Percentiles rank a stretch among this genome's conserved stretches.
Evolutionary conservation across 2,888 invertebrate species (phyloP).

Genomic region (Plusia festucae): DNA sequence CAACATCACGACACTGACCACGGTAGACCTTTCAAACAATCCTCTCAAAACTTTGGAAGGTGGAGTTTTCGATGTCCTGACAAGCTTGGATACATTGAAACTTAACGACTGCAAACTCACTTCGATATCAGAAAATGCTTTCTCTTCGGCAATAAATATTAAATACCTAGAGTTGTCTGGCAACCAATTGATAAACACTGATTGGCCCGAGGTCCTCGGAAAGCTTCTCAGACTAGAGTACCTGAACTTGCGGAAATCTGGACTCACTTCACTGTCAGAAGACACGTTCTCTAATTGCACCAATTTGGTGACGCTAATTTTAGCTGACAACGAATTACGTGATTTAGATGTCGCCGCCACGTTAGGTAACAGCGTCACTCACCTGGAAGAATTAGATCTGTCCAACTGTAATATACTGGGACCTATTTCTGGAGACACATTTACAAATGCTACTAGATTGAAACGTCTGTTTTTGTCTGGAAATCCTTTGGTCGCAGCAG

Average conservation of each 20-base stretch:
- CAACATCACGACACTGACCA: conserved; percentile 91
- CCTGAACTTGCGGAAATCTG: conserved; percentile 90
- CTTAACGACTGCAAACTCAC: conserved; percentile 91
- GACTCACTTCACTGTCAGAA: conserved; percentile 90
- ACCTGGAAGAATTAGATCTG: conserved; percentile 91
- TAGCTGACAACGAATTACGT: conserved; percentile 91
- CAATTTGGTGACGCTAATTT: conserved; percentile 90
- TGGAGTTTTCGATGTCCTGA: conserved; percentile 90
- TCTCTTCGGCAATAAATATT: conserved; percentile 89
- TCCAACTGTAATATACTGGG: conserved; percentile 92
- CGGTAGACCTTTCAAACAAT: conserved; percentile 92
- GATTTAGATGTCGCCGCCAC: conserved; percentile 91
- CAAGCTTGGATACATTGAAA: conserved; percentile 91
- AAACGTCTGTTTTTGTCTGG: conserved; percentile 91
- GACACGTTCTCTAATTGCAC: conserved; percentile 91
- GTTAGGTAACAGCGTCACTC: conserved; percentile 90
- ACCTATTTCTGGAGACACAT: conserved; percentile 91
- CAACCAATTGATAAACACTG: conserved; percentile 88
- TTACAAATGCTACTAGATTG: conserved; percentile 91
- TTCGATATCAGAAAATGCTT: conserved; percentile 88
- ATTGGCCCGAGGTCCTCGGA: conserved; percentile 91
- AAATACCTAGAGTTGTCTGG: conserved; percentile 91
- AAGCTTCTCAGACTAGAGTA: conserved; percentile 90
- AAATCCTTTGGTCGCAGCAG: conserved; percentile 91
- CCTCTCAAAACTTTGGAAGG: conserved; percentile 89